Base-by-base conservation (phyloP, 2,888 invertebrate genomes). In the Resseliella maxima region DNA sequence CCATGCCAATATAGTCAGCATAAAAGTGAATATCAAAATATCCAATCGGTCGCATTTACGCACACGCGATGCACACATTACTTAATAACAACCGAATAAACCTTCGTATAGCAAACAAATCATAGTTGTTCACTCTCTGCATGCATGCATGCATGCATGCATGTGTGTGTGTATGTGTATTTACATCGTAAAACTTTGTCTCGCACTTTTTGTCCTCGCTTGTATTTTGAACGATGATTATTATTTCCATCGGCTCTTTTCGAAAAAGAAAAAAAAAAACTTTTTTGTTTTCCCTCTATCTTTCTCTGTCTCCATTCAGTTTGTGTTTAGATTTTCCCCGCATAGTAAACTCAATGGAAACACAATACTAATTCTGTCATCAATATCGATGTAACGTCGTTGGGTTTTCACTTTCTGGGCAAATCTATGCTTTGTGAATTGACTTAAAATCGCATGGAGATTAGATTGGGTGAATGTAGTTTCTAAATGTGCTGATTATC, bases 1-100 rank as follows among this genome's bases (percentile, higher is more conserved):
- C 72, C 72, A 72, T 15, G 31, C 72, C 35, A 72, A 72, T 35
- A 27, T 31, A 24, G n/a, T 31, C 31, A 27, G 72, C 31, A 35
- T 72, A 31, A 12, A 59, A 59, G 12, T 15, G 15, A 1, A 72
- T 31, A 31, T n/a, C n/a, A n/a, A n/a, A n/a, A n/a, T 31, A 35
- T 35, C 18, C 21, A 31, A 31, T 72, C 35, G 72, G 24, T 72
- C 31, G 72, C 72, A 72, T 72, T 72, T 35, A 72, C 72, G 72
- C 72, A 72, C 72, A 72, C 72, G 72, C 72, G 72, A 72, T 72
- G 72, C 72, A 72, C 72, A 72, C 72, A 72, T 72, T 72, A 72
- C 72, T 72, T 72, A 72, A 72, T 72, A 72, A 72, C 72, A 72
- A 72, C 72, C 72, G 31, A 72, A 72, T 72, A 72, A 72, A 72